These are phyloP conservation scores for Oenanthe melanoleuca DNA, from an alignment of 2,113 vertebrate genomes.

Conservation along the genomic window DNA sequence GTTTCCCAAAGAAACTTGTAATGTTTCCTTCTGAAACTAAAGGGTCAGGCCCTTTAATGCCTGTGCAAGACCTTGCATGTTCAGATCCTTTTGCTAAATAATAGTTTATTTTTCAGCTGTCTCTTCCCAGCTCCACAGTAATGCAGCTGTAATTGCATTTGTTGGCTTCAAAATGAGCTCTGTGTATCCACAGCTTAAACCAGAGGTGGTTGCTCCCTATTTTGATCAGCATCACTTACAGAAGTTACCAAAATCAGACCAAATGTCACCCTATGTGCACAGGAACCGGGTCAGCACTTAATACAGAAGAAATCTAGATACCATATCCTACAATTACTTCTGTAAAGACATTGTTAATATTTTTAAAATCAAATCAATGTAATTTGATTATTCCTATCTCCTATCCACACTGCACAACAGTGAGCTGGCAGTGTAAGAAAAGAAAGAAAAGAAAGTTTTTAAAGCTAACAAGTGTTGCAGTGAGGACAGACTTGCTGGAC, in stretches of 20 bases:
- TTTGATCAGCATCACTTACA: not conserved
- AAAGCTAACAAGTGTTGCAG: not conserved
- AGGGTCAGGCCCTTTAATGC: not conserved
- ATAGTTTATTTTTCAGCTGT: not conserved
- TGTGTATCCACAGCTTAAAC: not conserved
- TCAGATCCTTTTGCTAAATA: not conserved
- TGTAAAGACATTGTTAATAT: not conserved
- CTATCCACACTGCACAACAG: not conserved
- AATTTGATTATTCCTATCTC: not conserved
- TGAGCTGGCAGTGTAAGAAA: not conserved
- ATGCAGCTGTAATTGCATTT: not conserved
- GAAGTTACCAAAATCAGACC: not conserved
- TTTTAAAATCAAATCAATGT: not conserved
- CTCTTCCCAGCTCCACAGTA: not conserved
- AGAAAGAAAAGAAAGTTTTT: not conserved
- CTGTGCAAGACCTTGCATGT: not conserved
- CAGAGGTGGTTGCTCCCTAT: not conserved
- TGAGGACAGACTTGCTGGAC: not conserved
- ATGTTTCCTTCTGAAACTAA: not conserved
- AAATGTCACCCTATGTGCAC: not conserved
- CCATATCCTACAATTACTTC: not conserved
- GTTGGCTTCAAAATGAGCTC: not conserved
- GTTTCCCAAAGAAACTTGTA: not conserved
- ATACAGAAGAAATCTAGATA: not conserved
- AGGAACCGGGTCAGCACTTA: not conserved